These are phyloP conservation scores for Aythya baeri DNA, from an alignment of 2,113 vertebrate genomes.

Conservation along the genomic window DNA sequence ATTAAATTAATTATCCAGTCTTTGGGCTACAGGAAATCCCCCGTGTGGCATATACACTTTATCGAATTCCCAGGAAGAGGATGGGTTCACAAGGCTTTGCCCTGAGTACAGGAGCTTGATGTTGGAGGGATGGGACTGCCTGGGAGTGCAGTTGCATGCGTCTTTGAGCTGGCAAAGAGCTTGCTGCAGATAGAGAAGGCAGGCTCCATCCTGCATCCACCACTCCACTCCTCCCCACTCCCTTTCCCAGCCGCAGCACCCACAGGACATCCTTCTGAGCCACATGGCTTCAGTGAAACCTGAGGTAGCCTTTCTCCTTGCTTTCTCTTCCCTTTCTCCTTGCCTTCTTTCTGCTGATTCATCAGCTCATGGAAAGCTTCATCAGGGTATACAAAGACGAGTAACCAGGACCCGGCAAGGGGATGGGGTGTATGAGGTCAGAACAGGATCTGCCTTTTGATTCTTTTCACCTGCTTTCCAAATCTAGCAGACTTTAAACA, in stretches of 20 bases:
- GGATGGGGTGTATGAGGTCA: not conserved
- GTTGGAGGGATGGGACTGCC: not conserved
- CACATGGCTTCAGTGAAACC: not conserved
- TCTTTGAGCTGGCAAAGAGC: not conserved
- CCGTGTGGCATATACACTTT: not conserved
- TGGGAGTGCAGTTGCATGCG: rapidly evolving
- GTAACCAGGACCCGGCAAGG: no score
- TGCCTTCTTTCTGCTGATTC: not conserved
- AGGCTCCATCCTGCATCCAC: not conserved
- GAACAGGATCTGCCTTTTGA: not conserved
- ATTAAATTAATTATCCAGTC: slow-evolving; percentile 21
- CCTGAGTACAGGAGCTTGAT: rapidly evolving
- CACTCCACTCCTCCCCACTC: not conserved
- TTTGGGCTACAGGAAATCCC: slow-evolving; percentile 40
- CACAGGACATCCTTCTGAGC: rapidly evolving
- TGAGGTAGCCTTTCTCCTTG: not conserved
- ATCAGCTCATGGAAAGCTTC: not conserved
- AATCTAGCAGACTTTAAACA: not conserved
- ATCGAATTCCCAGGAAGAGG: not conserved
- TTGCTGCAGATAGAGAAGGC: not conserved
- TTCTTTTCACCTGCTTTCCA: not conserved
- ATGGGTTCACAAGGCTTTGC: not conserved
- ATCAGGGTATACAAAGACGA: not conserved
- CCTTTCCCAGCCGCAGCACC: not conserved
- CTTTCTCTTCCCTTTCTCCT: not conserved